phyloP scores from a whole-genome alignment of 1,140 invertebrate genomes.

The Drosophila sechellia region DNA sequence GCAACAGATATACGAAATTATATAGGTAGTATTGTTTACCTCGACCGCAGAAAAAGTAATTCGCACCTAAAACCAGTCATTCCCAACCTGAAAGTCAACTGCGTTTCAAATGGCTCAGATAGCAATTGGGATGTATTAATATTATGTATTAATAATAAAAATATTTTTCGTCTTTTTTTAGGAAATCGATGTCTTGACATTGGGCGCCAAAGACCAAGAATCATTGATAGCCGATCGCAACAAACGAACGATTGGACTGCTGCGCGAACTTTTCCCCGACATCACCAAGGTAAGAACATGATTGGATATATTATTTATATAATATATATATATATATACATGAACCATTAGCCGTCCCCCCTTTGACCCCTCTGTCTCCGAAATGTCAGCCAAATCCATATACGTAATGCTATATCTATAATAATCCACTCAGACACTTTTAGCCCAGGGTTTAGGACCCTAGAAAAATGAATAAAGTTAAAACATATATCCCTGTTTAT shows the following conservation, averaged over 20 bases:
- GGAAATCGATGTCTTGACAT: slow-evolving; percentile 86
- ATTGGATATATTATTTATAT: background rate
- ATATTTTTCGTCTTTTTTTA: slow-evolving; percentile 64
- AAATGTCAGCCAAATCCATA: background rate
- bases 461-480: background rate
- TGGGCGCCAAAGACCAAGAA: slow-evolving; percentile 85
- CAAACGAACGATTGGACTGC: slow-evolving; percentile 90
- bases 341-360: slow-evolving; percentile 25
- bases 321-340: background rate
- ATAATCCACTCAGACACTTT: slow-evolving; percentile 5
- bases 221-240: slow-evolving; percentile 87
- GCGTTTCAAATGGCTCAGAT: slow-evolving; percentile 31
- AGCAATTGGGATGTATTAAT: background rate
- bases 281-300: slow-evolving; percentile 88
- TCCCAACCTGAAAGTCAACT: slow-evolving; percentile 14
- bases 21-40: slow-evolving; percentile 7
- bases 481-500: background rate
- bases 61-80: slow-evolving; percentile 34
- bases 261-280: slow-evolving; percentile 90
- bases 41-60: slow-evolving; percentile 19
- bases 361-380: background rate
- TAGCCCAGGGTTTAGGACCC: slow-evolving; percentile 24
- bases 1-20: slow-evolving; percentile 37
- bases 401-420: background rate
- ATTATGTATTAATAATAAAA: background rate